Percentiles rank a stretch among this genome's conserved stretches.
phyloP scores from a whole-genome alignment of 35 echinoderm and acorn worm species.

The Apostichopus japonicus region DNA sequence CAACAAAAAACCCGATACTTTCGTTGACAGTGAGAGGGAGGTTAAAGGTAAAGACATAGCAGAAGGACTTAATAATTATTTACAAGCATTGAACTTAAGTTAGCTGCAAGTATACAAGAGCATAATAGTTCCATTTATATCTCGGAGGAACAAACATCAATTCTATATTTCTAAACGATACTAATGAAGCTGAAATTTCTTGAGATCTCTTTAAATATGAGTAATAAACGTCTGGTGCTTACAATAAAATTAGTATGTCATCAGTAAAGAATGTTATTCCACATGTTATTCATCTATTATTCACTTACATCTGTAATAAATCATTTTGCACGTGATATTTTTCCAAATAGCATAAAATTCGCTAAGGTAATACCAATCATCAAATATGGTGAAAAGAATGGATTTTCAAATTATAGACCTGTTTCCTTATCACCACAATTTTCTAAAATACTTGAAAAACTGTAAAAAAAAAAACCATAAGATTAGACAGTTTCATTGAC shows the following conservation, averaged over 20 bases:
- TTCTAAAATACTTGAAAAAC: background rate
- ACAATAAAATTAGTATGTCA: background rate
- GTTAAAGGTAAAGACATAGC: background rate
- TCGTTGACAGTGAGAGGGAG: too few species aligned
- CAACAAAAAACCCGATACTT: too few species aligned
- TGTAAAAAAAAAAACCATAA: too few species aligned
- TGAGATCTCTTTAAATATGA: background rate
- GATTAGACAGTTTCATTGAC: background rate
- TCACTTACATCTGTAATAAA: background rate
- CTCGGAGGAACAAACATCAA: background rate
- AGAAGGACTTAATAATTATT: slow-evolving; percentile 11
- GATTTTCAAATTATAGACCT: background rate
- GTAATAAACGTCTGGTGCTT: background rate
- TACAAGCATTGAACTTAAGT: background rate
- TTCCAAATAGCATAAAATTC: too few species aligned
- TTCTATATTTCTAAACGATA: background rate
- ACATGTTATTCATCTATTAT: background rate
- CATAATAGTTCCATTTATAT: background rate
- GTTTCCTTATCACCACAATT: background rate
- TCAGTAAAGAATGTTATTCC: background rate
- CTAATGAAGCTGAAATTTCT: background rate
- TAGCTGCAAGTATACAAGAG: background rate
- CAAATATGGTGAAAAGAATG: background rate
- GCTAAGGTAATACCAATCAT: too few species aligned
- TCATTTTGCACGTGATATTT: background rate